Base-by-base conservation (phyloP, 2,797 vertebrate species). In the Gorsachius magnificus region DNA sequence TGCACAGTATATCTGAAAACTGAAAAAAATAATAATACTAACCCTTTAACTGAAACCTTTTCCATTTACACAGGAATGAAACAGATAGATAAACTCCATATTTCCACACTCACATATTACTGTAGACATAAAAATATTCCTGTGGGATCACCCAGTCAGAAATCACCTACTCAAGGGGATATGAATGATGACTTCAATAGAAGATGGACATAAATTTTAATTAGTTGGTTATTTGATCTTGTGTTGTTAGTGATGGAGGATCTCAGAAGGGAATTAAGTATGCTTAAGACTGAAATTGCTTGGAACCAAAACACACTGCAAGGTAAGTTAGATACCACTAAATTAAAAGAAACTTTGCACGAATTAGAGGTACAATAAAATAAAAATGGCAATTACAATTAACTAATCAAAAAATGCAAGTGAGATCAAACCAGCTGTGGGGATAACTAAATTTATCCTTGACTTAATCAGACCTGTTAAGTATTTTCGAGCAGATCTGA, bases 161-260 rank as follows among this genome's bases (percentile, higher is more conserved):
- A 96, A 96, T 77, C 68, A 84, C 95, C 87, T 96, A 93, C 97
- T 96, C 93, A 46, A 20, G 97, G 95, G 95, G 90, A 87, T 76
- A 87, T 60, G 75, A 96, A 91, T 63, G 57, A 93, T 87, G 90
- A 95, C 94, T 96, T 97, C 97, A 96, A 91, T 91, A 96, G 97
- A 95, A 95, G 94, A 93, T 95, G 95, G 96, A 97, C 96, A 92
- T 97, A 96, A 91, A 97, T 96, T 97, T 97, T 97, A 98, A 98
- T 98, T 97, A 98, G 97, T 94, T 95, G 94, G 96, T 93, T 97
- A 97, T 97, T 97, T 97, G 98, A 97, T 98, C 97, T 97, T 94
- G 57, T 96, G 87, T 96, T 91, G 75, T 95, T 95, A 91, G 96
- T 92, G 97, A 96, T 92, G 87, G 89, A 92, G 80, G 79, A 94